Evolutionary conservation across 2,113 vertebrate genomes (phyloP).

Genomic region (Eulemur macaco): DNA sequence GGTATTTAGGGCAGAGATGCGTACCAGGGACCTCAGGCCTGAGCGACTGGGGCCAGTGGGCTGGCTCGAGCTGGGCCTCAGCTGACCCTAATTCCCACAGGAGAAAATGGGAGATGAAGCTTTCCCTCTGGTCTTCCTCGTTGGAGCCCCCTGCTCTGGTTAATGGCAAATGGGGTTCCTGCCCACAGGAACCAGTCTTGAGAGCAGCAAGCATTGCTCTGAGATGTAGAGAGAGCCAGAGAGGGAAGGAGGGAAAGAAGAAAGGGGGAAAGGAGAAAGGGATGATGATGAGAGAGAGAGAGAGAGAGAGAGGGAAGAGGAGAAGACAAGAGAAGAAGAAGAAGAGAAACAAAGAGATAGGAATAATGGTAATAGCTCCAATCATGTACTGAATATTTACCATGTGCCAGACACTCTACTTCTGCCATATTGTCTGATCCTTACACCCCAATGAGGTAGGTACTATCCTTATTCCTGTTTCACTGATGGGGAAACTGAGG

Average conservation of each 20-base stretch:
- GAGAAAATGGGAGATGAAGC: constrained; percentile 61
- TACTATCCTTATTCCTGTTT: constrained; percentile 54
- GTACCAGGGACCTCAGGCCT: neutral
- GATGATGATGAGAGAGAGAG: neutral
- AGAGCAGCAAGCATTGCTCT: constrained; percentile 62
- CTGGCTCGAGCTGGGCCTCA: constrained; percentile 61
- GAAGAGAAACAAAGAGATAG: constrained; percentile 16
- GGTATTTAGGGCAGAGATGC: neutral
- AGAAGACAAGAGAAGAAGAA: neutral
- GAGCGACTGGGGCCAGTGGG: constrained; percentile 10
- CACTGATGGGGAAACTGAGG: constrained; percentile 71
- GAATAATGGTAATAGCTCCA: constrained; percentile 56
- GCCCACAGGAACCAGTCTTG: constrained; percentile 56
- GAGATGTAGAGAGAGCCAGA: constrained; percentile 64
- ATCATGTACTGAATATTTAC: constrained; percentile 44
- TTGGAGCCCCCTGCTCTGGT: constrained; percentile 34
- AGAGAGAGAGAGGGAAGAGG: neutral
- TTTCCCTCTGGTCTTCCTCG: constrained; percentile 50
- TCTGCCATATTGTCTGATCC: constrained; percentile 22
- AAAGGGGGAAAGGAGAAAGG: neutral
- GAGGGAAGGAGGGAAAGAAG: neutral
- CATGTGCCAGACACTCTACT: constrained; percentile 44
- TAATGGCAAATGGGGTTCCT: constrained; percentile 60
- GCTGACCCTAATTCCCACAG: constrained; percentile 72
- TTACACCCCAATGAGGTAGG: neutral